A percentile compares a stretch with the other conserved stretches of the same genome.
phyloP scores from a whole-genome alignment of 2,797 vertebrate genomes.

The Allobates femoralis region DNA sequence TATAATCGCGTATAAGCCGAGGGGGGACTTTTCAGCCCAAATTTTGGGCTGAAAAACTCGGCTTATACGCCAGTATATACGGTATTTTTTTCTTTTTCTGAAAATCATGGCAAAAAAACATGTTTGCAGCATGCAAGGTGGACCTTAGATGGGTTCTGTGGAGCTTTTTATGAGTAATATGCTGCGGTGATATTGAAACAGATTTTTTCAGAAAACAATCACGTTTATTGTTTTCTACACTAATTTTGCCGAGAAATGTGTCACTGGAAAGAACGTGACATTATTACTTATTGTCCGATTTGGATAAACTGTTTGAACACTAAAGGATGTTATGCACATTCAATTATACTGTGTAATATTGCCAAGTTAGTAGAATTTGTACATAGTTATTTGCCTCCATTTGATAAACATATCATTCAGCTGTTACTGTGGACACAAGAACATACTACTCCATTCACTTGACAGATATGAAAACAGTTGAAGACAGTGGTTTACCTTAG shows the following conservation, averaged over 20 bases:
- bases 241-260: neutral
- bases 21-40: no score
- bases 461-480: no score
- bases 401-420: neutral
- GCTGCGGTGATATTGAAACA: neutral
- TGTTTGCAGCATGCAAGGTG: no score
- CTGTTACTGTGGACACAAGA: neutral
- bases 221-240: neutral
- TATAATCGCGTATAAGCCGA: no score
- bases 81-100: no score
- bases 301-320: neutral
- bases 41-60: no score
- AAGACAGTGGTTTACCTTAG: no score
- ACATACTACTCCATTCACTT: neutral
- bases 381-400: neutral
- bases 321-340: neutral
- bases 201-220: neutral
- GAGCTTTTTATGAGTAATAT: neutral
- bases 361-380: neutral
- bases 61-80: no score
- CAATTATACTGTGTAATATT: neutral
- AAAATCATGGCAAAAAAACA: no score
- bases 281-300: neutral
- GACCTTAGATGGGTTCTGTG: no score
- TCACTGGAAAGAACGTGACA: neutral